Evolutionary conservation across 1,140 invertebrate species (phyloP).

Genomic region (Habropoda laboriosa): DNA sequence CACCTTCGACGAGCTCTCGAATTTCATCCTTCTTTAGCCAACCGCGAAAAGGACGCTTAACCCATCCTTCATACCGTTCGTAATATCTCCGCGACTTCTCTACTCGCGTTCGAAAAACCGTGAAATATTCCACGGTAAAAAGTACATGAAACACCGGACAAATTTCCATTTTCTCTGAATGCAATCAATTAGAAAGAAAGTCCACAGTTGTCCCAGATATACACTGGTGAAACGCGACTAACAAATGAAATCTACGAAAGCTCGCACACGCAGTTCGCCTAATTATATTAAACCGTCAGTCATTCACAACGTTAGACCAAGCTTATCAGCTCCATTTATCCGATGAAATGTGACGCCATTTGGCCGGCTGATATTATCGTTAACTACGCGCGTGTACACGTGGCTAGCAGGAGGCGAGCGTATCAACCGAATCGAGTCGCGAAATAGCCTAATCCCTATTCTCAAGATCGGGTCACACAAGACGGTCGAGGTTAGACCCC

Average conservation of each 20-base stretch:
- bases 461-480: background rate
- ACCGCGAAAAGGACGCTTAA: no score
- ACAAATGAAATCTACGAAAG: background rate
- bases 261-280: background rate
- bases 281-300: conserved; percentile 18
- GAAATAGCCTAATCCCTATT: no score
- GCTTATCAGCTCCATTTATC: conserved; percentile 38
- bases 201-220: background rate
- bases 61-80: no score
- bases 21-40: background rate
- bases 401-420: no score
- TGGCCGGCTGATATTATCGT: conserved; percentile 20
- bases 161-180: background rate
- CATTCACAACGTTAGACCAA: background rate
- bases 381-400: background rate
- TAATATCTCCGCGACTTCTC: background rate
- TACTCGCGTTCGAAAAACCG: no score
- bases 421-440: background rate
- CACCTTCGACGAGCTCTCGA: conserved; percentile 7
- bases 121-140: no score
- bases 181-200: background rate
- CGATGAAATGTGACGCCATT: conserved; percentile 8
- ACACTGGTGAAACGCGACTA: background rate
- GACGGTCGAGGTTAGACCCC: no score
- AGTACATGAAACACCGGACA: background rate